These are phyloP conservation scores for Picus viridis DNA, from an alignment of 2,797 vertebrate genomes.

Conservation along the genomic window DNA sequence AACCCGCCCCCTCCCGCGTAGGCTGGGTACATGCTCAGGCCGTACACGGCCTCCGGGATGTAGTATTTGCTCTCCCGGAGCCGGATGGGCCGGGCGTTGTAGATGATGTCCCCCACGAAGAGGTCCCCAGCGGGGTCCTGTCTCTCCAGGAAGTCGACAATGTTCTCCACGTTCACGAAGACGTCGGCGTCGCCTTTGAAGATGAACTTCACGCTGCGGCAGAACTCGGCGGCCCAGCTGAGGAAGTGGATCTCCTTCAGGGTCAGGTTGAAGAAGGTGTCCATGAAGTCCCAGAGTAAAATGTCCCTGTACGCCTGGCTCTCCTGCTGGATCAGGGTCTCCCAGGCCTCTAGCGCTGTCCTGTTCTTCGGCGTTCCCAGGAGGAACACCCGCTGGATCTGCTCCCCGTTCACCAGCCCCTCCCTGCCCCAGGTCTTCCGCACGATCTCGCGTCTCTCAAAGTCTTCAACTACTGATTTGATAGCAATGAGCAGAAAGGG, in stretches of 20 bases:
- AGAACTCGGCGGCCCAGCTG: conserved; percentile 90
- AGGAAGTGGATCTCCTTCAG: conserved; percentile 98
- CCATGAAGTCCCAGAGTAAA: conserved; percentile 95
- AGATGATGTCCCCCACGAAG: conserved; percentile 94
- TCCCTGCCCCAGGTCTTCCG: conserved; percentile 94
- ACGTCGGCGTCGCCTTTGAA: conserved; percentile 96
- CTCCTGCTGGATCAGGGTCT: conserved; percentile 88
- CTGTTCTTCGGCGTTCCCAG: conserved; percentile 87
- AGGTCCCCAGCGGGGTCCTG: conserved; percentile 81
- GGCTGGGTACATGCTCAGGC: conserved; percentile 87
- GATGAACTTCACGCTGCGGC: conserved; percentile 86
- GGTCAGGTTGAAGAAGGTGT: conserved; percentile 98
- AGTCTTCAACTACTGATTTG: conserved; percentile 91
- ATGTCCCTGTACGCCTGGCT: conserved; percentile 87
- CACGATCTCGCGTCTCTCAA: conserved; percentile 94
- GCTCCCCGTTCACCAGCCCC: conserved; percentile 78
- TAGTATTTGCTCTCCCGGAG: conserved; percentile 90
- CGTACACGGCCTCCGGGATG: conserved; percentile 91
- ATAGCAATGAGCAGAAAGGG: conserved; percentile 93
- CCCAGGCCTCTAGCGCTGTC: conserved; percentile 84
- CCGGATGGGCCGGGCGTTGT: conserved; percentile 91
- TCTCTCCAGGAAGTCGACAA: conserved; percentile 88
- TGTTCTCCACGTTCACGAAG: conserved; percentile 94
- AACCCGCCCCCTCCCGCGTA: conserved; percentile 96
- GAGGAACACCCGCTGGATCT: conserved; percentile 90